These are phyloP conservation scores for Lates calcarifer DNA, from an alignment of 2,113 vertebrate species.

Conservation along the genomic window DNA sequence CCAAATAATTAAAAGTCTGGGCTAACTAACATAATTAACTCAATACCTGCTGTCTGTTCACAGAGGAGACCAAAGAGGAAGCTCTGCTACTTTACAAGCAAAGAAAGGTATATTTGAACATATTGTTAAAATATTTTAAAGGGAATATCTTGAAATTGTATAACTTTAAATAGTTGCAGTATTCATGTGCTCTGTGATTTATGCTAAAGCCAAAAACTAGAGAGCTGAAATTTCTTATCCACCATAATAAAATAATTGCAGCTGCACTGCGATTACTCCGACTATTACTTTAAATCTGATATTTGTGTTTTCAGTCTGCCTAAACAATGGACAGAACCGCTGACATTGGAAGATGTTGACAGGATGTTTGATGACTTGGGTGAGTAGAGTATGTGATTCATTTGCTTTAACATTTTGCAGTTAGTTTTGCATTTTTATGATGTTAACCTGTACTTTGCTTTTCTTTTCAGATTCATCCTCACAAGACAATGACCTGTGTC, in stretches of 20 bases:
- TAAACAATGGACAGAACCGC: background rate
- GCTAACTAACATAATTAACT: background rate
- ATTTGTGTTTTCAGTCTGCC: conserved; percentile 60
- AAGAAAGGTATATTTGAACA: conserved; percentile 58
- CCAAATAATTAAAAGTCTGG: background rate
- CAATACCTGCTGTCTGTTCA: background rate
- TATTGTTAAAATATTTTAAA: background rate
- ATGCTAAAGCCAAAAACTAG: background rate
- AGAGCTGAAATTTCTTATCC: background rate
- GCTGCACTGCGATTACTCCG: background rate
- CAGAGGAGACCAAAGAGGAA: conserved; percentile 80
- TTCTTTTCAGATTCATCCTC: conserved; percentile 46
- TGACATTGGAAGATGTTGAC: conserved; percentile 70
- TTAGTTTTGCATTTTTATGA: background rate
- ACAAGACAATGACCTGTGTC: background rate
- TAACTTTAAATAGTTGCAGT: background rate
- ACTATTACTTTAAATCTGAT: background rate
- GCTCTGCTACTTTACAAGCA: conserved; percentile 66
- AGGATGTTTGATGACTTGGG: conserved; percentile 80
- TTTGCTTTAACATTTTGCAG: background rate
- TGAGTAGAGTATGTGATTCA: conserved; percentile 44
- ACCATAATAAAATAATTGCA: background rate
- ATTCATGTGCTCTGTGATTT: background rate
- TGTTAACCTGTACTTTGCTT: background rate
- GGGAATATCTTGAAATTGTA: background rate